Conservation (phyloP, 2,113 vertebrate genomes). For the Fregetta grallaria region DNA sequence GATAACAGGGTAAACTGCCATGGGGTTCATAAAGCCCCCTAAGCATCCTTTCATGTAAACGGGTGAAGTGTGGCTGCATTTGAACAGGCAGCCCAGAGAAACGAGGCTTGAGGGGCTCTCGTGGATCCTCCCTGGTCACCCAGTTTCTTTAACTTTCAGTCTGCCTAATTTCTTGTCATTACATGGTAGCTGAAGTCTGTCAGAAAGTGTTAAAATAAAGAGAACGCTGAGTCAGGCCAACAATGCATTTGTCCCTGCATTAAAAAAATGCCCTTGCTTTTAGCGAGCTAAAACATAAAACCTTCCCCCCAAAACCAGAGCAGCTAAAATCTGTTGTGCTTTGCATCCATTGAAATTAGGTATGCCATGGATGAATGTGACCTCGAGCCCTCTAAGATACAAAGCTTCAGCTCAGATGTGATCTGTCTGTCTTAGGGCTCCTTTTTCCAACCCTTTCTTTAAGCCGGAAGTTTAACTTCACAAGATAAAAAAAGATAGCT, state of each 20-base stretch:
- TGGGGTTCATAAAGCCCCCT: not conserved
- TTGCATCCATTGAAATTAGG: not conserved
- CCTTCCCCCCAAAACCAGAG: not conserved
- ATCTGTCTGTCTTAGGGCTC: not conserved
- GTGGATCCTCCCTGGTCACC: not conserved
- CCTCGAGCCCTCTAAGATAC: not conserved
- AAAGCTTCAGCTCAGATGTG: not conserved
- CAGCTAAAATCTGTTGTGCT: not conserved
- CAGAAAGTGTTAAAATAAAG: constrained; percentile 14
- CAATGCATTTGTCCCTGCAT: not conserved
- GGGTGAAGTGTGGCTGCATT: not conserved
- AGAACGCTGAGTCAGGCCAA: not conserved
- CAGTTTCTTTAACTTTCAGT: not conserved
- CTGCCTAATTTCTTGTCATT: constrained; percentile 1
- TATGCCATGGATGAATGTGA: not conserved
- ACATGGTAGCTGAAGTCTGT: not conserved
- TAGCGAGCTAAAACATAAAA: not conserved
- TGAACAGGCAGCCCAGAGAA: not conserved
- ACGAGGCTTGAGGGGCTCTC: not conserved
- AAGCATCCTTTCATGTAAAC: not conserved
- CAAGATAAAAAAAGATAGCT: not conserved
- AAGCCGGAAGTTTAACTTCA: not conserved
- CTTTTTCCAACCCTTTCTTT: not conserved
- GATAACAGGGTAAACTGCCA: not conserved
- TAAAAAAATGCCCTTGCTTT: not conserved